These are phyloP conservation scores for Centruroides sculpturatus DNA, from an alignment of 1,140 invertebrate species.

Conservation along the genomic window DNA sequence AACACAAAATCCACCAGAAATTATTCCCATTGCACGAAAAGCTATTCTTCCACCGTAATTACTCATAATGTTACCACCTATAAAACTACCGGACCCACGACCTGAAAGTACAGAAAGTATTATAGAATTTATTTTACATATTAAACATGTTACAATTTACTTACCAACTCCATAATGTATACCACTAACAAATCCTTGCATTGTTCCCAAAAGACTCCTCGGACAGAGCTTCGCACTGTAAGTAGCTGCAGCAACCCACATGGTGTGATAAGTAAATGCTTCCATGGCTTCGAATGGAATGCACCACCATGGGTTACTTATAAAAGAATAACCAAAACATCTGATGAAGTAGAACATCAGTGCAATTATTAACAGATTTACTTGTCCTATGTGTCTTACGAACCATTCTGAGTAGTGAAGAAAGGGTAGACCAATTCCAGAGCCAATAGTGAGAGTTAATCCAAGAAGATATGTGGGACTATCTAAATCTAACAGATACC, in stretches of 20 bases:
- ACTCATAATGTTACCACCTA: slow-evolving; percentile 61
- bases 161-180: slow-evolving; percentile 65
- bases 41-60: slow-evolving; percentile 51
- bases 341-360: slow-evolving; percentile 61
- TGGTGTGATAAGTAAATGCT: slow-evolving; percentile 60
- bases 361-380: slow-evolving; percentile 62
- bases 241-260: slow-evolving; percentile 63
- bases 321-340: slow-evolving; percentile 59
- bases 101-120: slow-evolving; percentile 34
- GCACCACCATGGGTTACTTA: slow-evolving; percentile 62
- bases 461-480: slow-evolving; percentile 64
- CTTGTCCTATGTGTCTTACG: slow-evolving; percentile 57
- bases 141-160: background rate
- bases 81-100: slow-evolving; percentile 55
- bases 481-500: slow-evolving; percentile 63
- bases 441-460: slow-evolving; percentile 62
- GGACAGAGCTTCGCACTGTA: slow-evolving; percentile 62
- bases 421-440: slow-evolving; percentile 56
- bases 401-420: slow-evolving; percentile 60
- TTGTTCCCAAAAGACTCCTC: slow-evolving; percentile 56
- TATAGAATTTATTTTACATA: background rate
- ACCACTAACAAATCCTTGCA: slow-evolving; percentile 66
- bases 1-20: slow-evolving; percentile 44
- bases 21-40: slow-evolving; percentile 51
- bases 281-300: slow-evolving; percentile 67